These are phyloP conservation scores for Drosophila sp. DNA, from an alignment of 1,140 invertebrate genomes.

Conservation along the genomic window DNA sequence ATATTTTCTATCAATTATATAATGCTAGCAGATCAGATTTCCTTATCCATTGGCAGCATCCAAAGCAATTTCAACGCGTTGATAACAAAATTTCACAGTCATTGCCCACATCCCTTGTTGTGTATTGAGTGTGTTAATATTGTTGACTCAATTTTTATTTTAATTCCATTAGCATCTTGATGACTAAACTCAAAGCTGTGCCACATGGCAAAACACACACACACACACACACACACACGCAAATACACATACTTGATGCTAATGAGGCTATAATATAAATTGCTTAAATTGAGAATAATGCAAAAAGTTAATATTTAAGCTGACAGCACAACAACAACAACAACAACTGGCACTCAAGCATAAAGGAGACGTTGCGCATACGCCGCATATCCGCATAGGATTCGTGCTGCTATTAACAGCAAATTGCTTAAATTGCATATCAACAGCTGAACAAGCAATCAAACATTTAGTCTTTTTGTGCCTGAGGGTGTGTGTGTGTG, in stretches of 20 bases:
- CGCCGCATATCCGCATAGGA: conserved; percentile 38
- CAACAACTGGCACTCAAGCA: background rate
- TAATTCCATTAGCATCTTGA: conserved; percentile 79
- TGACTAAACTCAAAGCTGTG: conserved; percentile 65
- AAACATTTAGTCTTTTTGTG: conserved; percentile 29
- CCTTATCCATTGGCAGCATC: conserved; percentile 12
- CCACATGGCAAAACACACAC: conserved; percentile 42
- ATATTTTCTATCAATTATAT: background rate
- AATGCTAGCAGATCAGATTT: conserved; percentile 6
- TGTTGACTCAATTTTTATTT: conserved; percentile 77
- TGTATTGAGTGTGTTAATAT: conserved; percentile 57
- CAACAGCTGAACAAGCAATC: conserved; percentile 51
- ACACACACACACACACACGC: conserved; percentile 19
- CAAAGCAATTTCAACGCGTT: conserved; percentile 21
- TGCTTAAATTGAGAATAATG: conserved; percentile 79
- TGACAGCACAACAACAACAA: conserved; percentile 19
- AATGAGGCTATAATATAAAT: conserved; percentile 80
- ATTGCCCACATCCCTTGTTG: conserved; percentile 9
- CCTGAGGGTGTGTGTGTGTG: conserved; percentile 17
- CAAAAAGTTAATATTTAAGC: conserved; percentile 63
- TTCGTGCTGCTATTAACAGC: conserved; percentile 26
- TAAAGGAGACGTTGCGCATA: conserved; percentile 38
- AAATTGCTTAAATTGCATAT: conserved; percentile 52
- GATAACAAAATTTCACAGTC: conserved; percentile 40
- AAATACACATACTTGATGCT: conserved; percentile 57